Base-by-base conservation (phyloP, 2,797 vertebrate genomes). In the Sebastes vulpes region DNA sequence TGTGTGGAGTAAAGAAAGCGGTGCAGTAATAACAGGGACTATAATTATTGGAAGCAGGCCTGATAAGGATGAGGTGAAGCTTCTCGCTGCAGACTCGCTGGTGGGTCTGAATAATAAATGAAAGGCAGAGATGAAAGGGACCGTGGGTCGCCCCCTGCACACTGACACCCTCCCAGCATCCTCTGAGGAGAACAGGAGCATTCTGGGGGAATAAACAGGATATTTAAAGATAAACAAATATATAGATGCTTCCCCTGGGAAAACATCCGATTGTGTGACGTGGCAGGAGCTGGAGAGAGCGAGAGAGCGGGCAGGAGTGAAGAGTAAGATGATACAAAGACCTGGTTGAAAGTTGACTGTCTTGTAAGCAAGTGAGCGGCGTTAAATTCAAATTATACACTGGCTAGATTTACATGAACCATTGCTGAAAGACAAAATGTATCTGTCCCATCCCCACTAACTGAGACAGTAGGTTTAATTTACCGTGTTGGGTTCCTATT, bases 181-280 rank as follows among this genome's bases (percentile, higher is more conserved):
- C 66, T 79, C 75, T 1, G 2, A 81, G 77, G 23, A 77, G 31
- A 79, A 80, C 63, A 67, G 11, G 69, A 69, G 53, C 68, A 71
- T 77, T 84, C 74, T 76, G 48, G 73, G 68, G 74, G 72, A 86
- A 79, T 88, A 88, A 88, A 83, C 72, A 87, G 80, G 80, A 82
- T 84, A 84, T 84, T 87, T 85, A 80, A 78, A 89, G 72, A 81
- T 82, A 86, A 86, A 86, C 71, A 82, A 82, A 86, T 73, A 80
- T 73, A 80, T 81, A 71, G 65, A 65, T 4, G 18, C n/a, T 56
- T 52, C 71, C 54, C 53, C 28, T 1, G 5, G 21, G 80, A 61
- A 48, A 52, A 72, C 12, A 53, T 65, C 46, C 10, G n/a, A 75
- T 57, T 54, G 29, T 38, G 16, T 69, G 74, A 58, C 5, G 12